A percentile compares a stretch with the other conserved stretches of the same genome.
phyloP scores from a whole-genome alignment of 2,797 vertebrate species.

The Falco columbarius region DNA sequence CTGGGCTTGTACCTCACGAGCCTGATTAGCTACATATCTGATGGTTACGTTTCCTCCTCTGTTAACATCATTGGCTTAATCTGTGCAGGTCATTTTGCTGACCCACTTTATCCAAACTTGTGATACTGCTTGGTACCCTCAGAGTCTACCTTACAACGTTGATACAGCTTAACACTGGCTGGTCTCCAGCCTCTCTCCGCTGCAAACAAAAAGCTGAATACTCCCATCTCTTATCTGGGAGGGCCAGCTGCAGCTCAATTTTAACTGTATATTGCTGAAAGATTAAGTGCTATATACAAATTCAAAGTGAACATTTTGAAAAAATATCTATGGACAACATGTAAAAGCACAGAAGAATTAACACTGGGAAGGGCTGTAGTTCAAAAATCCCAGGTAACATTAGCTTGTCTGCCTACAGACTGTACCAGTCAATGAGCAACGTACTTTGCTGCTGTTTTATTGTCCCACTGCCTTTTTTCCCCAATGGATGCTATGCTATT shows the following conservation, averaged over 20 bases:
- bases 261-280: conserved; percentile 10
- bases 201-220: conserved; percentile 23
- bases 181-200: not conserved
- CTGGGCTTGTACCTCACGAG: not conserved
- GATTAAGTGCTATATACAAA: not conserved
- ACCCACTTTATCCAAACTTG: not conserved
- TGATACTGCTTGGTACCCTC: not conserved
- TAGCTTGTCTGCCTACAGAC: not conserved
- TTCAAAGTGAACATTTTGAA: conserved; percentile 14
- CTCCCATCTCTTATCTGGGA: conserved; percentile 34
- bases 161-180: not conserved
- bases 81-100: not conserved
- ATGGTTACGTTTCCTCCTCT: not conserved
- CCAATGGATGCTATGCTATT: not conserved
- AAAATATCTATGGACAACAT: not conserved
- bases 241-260: conserved; percentile 33
- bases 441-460: not conserved
- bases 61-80: not conserved
- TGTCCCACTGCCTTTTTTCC: not conserved
- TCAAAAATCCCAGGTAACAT: not conserved
- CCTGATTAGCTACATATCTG: not conserved
- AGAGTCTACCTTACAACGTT: not conserved
- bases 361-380: not conserved
- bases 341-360: not conserved
- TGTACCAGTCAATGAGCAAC: not conserved